These are phyloP conservation scores for Phaetusa simplex DNA, from an alignment of 2,113 vertebrate genomes.

Conservation along the genomic window DNA sequence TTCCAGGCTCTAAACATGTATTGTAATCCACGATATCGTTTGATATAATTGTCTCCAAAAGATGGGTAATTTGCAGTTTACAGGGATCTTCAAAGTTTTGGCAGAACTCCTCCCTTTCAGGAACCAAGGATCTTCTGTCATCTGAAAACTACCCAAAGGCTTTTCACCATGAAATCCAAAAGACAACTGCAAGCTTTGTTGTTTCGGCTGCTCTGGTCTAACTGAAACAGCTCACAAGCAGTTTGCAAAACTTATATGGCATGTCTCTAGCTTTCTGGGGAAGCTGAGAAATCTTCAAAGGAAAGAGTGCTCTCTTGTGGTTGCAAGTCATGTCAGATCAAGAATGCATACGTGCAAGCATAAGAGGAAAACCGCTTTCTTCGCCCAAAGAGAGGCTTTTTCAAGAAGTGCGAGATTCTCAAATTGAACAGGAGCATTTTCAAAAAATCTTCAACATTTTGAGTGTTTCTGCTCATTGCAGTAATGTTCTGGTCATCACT, in stretches of 20 bases:
- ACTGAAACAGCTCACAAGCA: slow-evolving; percentile 61
- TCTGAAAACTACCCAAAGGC: slow-evolving; percentile 62
- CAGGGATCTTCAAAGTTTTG: slow-evolving; percentile 53
- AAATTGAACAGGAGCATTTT: background rate
- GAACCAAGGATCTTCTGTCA: slow-evolving; percentile 60
- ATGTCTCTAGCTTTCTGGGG: slow-evolving; percentile 46
- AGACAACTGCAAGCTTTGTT: slow-evolving; percentile 63
- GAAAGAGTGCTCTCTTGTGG: slow-evolving; percentile 78
- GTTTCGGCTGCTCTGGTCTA: slow-evolving; percentile 65
- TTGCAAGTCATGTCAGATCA: slow-evolving; percentile 61
- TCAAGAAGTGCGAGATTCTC: background rate
- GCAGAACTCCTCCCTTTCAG: slow-evolving; percentile 65
- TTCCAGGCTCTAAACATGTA: slow-evolving; percentile 64
- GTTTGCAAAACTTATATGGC: slow-evolving; percentile 67
- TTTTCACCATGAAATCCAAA: slow-evolving; percentile 69
- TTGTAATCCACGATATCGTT: slow-evolving; percentile 65
- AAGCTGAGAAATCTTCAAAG: slow-evolving; percentile 67
- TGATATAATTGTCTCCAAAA: slow-evolving; percentile 70
- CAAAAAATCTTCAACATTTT: background rate
- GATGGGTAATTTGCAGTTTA: slow-evolving; percentile 62
- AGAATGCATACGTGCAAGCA: background rate
- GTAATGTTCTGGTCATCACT: background rate
- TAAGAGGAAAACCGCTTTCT: background rate
- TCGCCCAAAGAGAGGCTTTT: background rate
- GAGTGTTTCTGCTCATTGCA: background rate